Evolutionary conservation across 2,113 vertebrate genomes (phyloP).

Genomic region (Dicentrarchus labrax): DNA sequence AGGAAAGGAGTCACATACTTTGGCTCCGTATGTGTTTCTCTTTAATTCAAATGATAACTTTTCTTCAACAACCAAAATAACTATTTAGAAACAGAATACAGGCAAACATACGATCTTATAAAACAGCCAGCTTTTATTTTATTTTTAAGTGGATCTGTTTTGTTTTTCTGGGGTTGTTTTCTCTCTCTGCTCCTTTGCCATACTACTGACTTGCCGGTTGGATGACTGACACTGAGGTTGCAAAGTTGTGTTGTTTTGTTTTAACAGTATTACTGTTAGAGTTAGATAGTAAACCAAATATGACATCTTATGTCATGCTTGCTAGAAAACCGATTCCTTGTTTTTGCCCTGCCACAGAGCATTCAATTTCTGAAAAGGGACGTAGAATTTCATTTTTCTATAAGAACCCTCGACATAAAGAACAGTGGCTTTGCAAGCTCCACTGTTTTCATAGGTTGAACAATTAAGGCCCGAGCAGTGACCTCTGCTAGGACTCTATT

Average conservation of each 20-base stretch:
- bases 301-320: background rate
- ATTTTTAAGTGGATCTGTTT: background rate
- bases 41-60: background rate
- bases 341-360: background rate
- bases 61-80: background rate
- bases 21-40: no score
- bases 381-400: background rate
- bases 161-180: background rate
- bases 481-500: no score
- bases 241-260: background rate
- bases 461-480: no score
- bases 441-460: background rate
- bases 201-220: background rate
- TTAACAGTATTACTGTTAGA: background rate
- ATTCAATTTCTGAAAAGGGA: background rate
- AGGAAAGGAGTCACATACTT: no score
- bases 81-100: background rate
- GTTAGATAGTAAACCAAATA: background rate
- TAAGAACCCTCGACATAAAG: background rate
- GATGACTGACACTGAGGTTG: constrained; percentile 2
- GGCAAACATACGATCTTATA: background rate
- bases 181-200: background rate
- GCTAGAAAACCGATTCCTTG: background rate
- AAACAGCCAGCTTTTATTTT: background rate
- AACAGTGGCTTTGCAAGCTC: background rate